Evolutionary conservation across 2,113 vertebrate species (phyloP).

Genomic region (Pedetes capensis): DNA sequence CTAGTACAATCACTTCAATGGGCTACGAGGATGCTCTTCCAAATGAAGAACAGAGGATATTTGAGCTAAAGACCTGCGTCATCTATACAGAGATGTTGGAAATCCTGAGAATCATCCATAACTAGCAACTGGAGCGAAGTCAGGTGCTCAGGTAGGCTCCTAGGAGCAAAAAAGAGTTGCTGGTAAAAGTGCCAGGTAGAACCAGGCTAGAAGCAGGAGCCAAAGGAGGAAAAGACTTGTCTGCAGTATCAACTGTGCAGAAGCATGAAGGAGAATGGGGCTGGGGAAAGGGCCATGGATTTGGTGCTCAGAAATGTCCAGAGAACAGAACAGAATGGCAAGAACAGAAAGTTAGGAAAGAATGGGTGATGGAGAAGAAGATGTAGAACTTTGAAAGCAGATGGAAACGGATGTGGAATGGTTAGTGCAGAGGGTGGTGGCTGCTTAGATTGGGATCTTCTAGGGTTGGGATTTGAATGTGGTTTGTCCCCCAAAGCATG

Average conservation of each 20-base stretch:
- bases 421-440: neutral
- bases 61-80: neutral
- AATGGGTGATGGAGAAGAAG: neutral
- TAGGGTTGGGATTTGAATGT: neutral
- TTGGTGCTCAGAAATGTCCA: too few species aligned
- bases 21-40: neutral
- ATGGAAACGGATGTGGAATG: neutral
- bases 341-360: neutral
- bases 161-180: neutral
- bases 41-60: neutral
- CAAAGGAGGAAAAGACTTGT: neutral
- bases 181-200: neutral
- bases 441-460: neutral
- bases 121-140: neutral
- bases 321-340: neutral
- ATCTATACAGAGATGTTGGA: neutral
- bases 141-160: neutral
- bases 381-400: neutral
- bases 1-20: neutral
- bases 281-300: neutral
- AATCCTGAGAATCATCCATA: neutral
- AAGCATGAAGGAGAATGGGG: too few species aligned
- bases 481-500: neutral
- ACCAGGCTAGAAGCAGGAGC: neutral
- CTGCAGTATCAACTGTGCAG: neutral